Percentiles rank a stretch among this genome's conserved stretches.
Evolutionary conservation across 2,113 vertebrate genomes (phyloP).

Genomic region (Suncus etruscus): DNA sequence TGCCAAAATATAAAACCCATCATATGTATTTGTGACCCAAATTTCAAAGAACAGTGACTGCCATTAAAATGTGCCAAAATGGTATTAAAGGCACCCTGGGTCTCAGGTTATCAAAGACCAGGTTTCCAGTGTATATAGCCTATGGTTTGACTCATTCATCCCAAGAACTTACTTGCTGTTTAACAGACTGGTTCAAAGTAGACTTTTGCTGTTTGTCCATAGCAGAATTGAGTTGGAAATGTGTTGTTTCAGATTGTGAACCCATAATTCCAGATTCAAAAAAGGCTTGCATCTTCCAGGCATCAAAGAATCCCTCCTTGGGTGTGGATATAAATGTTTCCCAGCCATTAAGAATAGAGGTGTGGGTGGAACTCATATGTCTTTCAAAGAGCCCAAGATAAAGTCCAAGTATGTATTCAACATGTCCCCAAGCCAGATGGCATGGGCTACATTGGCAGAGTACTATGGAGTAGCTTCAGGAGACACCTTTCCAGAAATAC

Average conservation of each 20-base stretch:
- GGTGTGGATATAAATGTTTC: not conserved
- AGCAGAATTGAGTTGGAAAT: not conserved
- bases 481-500: not conserved
- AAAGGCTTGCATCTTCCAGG: not conserved
- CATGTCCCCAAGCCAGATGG: not conserved
- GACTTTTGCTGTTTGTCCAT: not conserved
- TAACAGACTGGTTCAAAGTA: constrained; percentile 23
- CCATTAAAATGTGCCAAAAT: not conserved
- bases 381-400: not conserved
- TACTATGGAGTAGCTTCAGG: not conserved
- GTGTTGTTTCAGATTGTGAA: not conserved
- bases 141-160: not conserved
- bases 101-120: not conserved
- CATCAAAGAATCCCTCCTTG: not conserved
- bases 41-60: not conserved
- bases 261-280: not conserved
- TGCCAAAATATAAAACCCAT: not conserved
- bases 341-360: not conserved
- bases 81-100: not conserved
- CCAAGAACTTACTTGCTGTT: not conserved
- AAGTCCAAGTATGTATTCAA: not conserved
- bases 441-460: not conserved
- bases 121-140: not conserved
- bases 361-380: not conserved
- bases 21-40: not conserved